Conservation (phyloP, 2,113 vertebrate species). For the Saguinus imperator region DNA sequence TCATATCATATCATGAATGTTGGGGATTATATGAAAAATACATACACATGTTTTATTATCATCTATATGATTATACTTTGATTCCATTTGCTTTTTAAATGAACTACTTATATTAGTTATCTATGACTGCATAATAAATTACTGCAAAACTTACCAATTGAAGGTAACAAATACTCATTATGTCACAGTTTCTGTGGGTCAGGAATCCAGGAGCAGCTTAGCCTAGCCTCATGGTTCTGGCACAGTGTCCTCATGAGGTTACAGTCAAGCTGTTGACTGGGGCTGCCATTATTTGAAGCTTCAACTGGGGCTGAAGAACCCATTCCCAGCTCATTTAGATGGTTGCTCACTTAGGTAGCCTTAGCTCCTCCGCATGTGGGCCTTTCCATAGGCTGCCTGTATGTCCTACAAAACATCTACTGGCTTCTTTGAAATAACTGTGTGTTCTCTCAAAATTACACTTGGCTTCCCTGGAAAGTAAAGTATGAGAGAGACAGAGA, state of each 20-base stretch:
- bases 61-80: neutral
- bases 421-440: no score
- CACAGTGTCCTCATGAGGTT: neutral
- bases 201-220: neutral
- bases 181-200: neutral
- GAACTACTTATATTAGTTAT: neutral
- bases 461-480: no score
- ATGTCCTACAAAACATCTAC: no score
- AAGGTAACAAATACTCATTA: neutral
- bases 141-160: neutral
- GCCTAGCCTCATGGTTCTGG: neutral
- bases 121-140: neutral
- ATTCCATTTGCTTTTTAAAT: neutral
- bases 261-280: neutral
- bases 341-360: no score
- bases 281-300: neutral
- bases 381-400: no score
- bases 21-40: neutral
- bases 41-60: neutral
- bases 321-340: no score
- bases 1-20: neutral
- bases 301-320: neutral
- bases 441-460: no score
- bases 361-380: no score
- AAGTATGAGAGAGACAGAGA: no score